These are phyloP conservation scores for Bursaphelenchus okinawaensis DNA, from an alignment of 2,888 invertebrate genomes.

Conservation along the genomic window DNA sequence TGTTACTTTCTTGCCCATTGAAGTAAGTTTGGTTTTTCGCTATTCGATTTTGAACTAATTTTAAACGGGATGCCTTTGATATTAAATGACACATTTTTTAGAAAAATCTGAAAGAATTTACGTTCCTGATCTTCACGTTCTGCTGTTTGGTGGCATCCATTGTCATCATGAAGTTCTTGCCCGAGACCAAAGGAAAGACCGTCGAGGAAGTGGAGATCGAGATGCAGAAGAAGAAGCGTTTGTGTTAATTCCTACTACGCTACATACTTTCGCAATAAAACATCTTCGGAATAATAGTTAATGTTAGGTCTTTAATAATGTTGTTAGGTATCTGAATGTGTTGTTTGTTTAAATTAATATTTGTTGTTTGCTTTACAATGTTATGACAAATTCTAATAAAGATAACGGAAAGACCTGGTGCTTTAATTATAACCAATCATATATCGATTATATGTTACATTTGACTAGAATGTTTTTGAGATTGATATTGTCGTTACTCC, in stretches of 20 bases:
- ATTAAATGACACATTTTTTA: conserved; percentile 20
- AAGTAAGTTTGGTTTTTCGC: conserved; percentile 20
- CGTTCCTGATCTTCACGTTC: conserved; percentile 95
- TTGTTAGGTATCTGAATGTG: too few relatives aligned
- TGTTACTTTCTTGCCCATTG: conserved; percentile 20
- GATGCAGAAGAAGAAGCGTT: conserved; percentile 14
- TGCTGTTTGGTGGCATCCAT: conserved; percentile 94
- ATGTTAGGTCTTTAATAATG: too few relatives aligned
- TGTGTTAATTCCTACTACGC: background rate
- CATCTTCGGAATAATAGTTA: too few relatives aligned
- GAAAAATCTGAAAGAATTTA: conserved; percentile 73
- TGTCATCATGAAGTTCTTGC: conserved; percentile 95
- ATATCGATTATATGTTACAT: too few relatives aligned
- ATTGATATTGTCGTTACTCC: too few relatives aligned
- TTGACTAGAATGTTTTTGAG: too few relatives aligned
- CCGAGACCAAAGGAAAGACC: conserved; percentile 73
- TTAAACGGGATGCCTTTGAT: background rate
- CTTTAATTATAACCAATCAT: too few relatives aligned
- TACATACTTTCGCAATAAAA: too few relatives aligned
- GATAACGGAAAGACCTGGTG: too few relatives aligned
- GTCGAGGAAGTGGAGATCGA: conserved; percentile 29
- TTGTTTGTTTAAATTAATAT: too few relatives aligned
- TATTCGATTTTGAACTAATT: background rate
- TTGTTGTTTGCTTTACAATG: too few relatives aligned
- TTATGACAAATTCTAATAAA: too few relatives aligned